Evolutionary conservation across 2,797 vertebrate species (phyloP).

Genomic region (Trematomus bernacchii): DNA sequence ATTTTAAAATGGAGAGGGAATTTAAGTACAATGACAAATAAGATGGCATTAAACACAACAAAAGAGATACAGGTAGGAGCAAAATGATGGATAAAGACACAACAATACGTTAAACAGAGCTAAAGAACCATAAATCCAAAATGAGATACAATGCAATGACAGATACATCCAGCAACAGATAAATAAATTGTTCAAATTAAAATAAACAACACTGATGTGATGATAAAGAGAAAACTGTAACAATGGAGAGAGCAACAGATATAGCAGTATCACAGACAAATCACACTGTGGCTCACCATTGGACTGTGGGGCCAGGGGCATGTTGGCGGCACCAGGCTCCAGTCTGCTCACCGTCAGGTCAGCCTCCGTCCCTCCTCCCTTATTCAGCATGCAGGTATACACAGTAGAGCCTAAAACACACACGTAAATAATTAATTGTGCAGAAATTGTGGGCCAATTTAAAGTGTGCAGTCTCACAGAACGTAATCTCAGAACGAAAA

Average conservation of each 20-base stretch:
- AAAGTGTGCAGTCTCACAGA: conserved; percentile 15
- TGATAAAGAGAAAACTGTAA: neutral
- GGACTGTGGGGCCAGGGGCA: conserved; percentile 86
- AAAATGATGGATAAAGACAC: neutral
- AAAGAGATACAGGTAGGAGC: neutral
- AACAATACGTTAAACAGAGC: conserved; percentile 4
- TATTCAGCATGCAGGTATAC: conserved; percentile 97
- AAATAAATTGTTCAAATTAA: conserved; percentile 1
- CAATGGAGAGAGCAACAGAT: neutral
- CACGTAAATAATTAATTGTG: conserved; percentile 38
- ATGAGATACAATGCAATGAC: conserved; percentile 13
- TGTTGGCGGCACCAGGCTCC: conserved; percentile 73
- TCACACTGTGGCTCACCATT: conserved; percentile 61
- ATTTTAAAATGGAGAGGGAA: too few species aligned
- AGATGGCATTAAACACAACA: neutral
- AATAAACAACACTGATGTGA: conserved; percentile 10
- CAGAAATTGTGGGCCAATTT: conserved; percentile 20
- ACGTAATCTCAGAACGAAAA: conserved; percentile 17
- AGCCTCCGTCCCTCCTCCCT: conserved; percentile 89
- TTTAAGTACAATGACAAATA: neutral
- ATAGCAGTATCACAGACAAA: neutral
- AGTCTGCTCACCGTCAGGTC: conserved; percentile 96
- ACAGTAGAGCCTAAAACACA: conserved; percentile 88
- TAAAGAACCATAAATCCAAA: conserved; percentile 9
- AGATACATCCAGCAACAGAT: neutral